Evolutionary conservation across 2,113 vertebrate species (phyloP).

Genomic region (Daubentonia madagascariensis): DNA sequence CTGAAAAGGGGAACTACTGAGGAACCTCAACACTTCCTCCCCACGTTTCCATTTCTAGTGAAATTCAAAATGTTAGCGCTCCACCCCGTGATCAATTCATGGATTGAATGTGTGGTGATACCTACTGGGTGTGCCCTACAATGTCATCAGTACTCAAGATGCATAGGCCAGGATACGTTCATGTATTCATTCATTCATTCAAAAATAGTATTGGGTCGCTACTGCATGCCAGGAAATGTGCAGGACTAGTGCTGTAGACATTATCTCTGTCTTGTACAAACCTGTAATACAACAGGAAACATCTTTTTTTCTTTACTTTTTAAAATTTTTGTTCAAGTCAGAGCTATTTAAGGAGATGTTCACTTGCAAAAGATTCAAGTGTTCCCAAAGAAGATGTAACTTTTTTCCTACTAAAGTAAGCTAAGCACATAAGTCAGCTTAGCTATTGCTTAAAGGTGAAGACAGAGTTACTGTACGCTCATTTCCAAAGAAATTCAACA

Average conservation of each 20-base stretch:
- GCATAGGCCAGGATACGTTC: not conserved
- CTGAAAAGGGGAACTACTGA: not conserved
- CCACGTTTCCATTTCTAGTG: not conserved
- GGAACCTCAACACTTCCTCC: not conserved
- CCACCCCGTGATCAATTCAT: not conserved
- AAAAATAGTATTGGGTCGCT: not conserved
- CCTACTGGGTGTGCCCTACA: not conserved
- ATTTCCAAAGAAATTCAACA: not conserved
- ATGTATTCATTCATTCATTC: not conserved
- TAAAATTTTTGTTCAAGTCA: not conserved
- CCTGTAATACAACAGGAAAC: not conserved
- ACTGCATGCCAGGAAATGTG: not conserved
- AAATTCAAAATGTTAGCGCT: not conserved
- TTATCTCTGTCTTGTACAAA: not conserved
- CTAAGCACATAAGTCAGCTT: not conserved
- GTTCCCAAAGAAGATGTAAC: not conserved
- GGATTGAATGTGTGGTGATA: not conserved
- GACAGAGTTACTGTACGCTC: not conserved
- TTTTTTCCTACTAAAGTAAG: not conserved
- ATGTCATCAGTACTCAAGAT: not conserved
- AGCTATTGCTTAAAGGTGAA: slow-evolving; percentile 25
- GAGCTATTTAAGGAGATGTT: not conserved
- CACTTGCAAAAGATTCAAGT: not conserved
- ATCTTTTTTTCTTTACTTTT: not conserved
- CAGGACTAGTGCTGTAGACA: not conserved